Evolutionary conservation across 2,113 vertebrate genomes (phyloP).

Genomic region (Verasper variegatus): DNA sequence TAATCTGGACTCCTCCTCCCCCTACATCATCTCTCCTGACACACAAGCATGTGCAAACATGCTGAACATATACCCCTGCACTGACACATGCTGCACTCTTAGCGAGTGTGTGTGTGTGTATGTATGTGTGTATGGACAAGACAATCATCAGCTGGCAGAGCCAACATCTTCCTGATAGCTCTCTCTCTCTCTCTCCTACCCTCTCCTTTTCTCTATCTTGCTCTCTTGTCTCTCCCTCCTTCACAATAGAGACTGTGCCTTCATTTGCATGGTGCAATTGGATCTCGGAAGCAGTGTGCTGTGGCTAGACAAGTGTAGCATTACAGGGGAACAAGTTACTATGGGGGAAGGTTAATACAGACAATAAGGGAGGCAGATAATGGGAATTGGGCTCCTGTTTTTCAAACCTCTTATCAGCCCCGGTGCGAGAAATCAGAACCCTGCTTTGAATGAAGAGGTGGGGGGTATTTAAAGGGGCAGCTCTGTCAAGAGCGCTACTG

Average conservation of each 20-base stretch:
- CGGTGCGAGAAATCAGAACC: conserved; percentile 80
- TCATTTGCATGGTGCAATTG: conserved; percentile 99
- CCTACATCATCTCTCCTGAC: conserved; percentile 34
- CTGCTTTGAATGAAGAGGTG: conserved; percentile 80
- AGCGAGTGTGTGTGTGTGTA: conserved; percentile 11
- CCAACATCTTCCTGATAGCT: conserved; percentile 82
- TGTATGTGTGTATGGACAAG: conserved; percentile 55
- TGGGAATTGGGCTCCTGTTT: conserved; percentile 90
- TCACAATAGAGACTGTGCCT: conserved; percentile 88
- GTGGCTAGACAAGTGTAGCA: conserved; percentile 96
- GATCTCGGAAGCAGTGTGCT: conserved; percentile 91
- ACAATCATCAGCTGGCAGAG: conserved; percentile 66
- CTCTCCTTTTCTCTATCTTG: conserved; percentile 24
- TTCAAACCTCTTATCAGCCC: conserved; percentile 87
- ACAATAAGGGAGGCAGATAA: conserved; percentile 91
- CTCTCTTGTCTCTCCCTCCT: conserved; percentile 31
- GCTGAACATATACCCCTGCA: conserved; percentile 29
- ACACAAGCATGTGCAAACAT: conserved; percentile 33
- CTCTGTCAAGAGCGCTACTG: conserved; percentile 52
- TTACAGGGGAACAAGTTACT: conserved; percentile 91
- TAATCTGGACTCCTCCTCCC: conserved; percentile 20
- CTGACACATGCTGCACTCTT: conserved; percentile 37
- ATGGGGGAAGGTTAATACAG: conserved; percentile 95
- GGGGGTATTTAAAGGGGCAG: conserved; percentile 81
- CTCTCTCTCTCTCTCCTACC: conserved; percentile 26